These are phyloP conservation scores for Paguma larvata DNA, from an alignment of 2,797 vertebrate genomes.

Conservation along the genomic window DNA sequence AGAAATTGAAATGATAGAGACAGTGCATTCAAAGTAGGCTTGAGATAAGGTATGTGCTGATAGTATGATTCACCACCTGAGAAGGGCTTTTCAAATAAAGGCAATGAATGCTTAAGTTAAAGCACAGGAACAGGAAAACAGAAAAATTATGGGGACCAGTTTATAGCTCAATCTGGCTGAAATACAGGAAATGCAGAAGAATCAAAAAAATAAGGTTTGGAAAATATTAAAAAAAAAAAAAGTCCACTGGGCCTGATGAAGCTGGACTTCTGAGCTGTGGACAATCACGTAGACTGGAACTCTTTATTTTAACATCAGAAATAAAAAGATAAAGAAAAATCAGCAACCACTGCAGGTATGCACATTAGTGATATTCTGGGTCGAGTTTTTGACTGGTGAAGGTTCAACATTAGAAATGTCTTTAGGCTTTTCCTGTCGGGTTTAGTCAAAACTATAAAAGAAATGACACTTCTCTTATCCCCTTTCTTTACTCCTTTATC, in stretches of 20 bases:
- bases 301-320: background rate
- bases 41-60: background rate
- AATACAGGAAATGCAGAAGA: background rate
- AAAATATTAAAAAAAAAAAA: background rate
- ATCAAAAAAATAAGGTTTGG: background rate
- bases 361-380: background rate
- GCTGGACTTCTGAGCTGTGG: background rate
- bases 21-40: background rate
- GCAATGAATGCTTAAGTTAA: background rate
- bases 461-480: background rate
- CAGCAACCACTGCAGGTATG: background rate
- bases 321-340: background rate
- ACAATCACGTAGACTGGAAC: background rate
- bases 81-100: constrained; percentile 11
- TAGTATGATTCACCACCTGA: background rate
- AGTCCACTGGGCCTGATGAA: background rate
- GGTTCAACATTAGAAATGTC: background rate
- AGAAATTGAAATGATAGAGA: background rate
- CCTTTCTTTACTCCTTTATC: background rate
- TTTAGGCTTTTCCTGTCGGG: constrained; percentile 6
- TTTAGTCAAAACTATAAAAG: background rate
- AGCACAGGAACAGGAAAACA: background rate
- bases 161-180: background rate
- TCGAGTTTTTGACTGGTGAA: constrained; percentile 19
- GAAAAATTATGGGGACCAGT: background rate